These are phyloP conservation scores for Syngnathus typhle DNA, from an alignment of 2,113 vertebrate genomes.

Conservation along the genomic window DNA sequence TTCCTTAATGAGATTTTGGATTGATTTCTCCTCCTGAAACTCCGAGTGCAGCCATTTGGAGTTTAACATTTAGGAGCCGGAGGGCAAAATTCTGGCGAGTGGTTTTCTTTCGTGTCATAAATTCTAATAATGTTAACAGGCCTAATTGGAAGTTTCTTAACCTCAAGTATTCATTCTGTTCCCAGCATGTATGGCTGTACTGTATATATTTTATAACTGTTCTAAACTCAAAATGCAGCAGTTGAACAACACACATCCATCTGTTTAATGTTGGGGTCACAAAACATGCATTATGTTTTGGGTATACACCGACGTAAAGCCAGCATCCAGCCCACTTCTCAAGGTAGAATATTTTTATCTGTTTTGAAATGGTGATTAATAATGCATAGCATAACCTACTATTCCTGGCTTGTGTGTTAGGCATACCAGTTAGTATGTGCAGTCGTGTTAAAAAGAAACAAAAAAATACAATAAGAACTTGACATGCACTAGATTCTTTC, in stretches of 20 bases:
- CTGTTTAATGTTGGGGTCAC: slow-evolving; percentile 24
- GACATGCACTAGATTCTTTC: slow-evolving; percentile 33
- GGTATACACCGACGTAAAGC: slow-evolving; percentile 4
- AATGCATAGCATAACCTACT: slow-evolving; percentile 24
- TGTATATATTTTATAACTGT: slow-evolving; percentile 37
- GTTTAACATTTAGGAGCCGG: slow-evolving; percentile 50
- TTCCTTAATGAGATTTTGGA: slow-evolving; percentile 60
- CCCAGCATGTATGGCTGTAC: slow-evolving; percentile 24
- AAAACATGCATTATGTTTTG: slow-evolving; percentile 24
- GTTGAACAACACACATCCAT: slow-evolving; percentile 31
- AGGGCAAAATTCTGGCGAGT: slow-evolving; percentile 48
- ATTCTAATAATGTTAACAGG: slow-evolving; percentile 63
- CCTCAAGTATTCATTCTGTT: slow-evolving; percentile 48
- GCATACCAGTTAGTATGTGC: slow-evolving; percentile 14
- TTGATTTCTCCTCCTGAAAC: slow-evolving; percentile 47
- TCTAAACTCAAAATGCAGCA: slow-evolving; percentile 26
- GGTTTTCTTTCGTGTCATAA: slow-evolving; percentile 64
- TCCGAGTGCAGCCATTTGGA: slow-evolving; percentile 51
- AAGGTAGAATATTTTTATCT: background rate
- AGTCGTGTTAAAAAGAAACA: slow-evolving; percentile 22
- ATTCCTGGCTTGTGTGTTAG: slow-evolving; percentile 34
- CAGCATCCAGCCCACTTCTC: slow-evolving; percentile 10
- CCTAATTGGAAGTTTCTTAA: slow-evolving; percentile 62
- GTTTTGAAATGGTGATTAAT: slow-evolving; percentile 24
- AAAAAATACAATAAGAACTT: slow-evolving; percentile 34